Percentiles rank a stretch among this genome's conserved stretches.
These are phyloP conservation scores for Malachius bipustulatus DNA, from an alignment of 2,888 invertebrate genomes.

Conservation along the genomic window DNA sequence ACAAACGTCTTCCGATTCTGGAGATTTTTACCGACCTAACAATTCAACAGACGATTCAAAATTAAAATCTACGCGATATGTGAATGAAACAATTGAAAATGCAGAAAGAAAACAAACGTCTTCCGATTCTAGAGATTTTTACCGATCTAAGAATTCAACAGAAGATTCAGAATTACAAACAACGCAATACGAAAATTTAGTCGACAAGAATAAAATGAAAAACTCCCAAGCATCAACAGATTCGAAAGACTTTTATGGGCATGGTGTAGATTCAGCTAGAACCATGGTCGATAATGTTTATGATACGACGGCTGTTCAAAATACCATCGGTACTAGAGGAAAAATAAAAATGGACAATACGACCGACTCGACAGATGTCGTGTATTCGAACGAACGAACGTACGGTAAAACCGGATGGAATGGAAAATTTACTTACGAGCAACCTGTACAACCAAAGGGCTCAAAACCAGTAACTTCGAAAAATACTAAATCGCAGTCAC, in stretches of 20 bases:
- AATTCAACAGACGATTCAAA: slow-evolving; percentile 5
- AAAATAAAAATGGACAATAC: slow-evolving; percentile 40
- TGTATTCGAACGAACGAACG: slow-evolving; percentile 33
- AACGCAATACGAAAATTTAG: slow-evolving; percentile 22
- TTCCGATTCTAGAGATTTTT: slow-evolving; percentile 14
- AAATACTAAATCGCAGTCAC: neutral
- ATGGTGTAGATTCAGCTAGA: slow-evolving; percentile 26
- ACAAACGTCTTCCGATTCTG: slow-evolving; percentile 9
- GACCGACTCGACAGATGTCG: slow-evolving; percentile 35
- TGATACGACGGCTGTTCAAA: slow-evolving; percentile 32
- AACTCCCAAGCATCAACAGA: slow-evolving; percentile 25
- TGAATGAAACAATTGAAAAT: slow-evolving; percentile 21
- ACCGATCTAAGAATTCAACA: slow-evolving; percentile 8
- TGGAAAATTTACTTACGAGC: slow-evolving; percentile 33
- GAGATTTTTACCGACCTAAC: slow-evolving; percentile 13
- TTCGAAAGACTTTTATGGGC: slow-evolving; percentile 32
- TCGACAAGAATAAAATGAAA: slow-evolving; percentile 25
- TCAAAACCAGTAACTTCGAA: neutral
- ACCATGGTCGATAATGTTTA: slow-evolving; percentile 31
- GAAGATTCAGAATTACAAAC: slow-evolving; percentile 3
- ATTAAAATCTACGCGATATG: slow-evolving; percentile 15
- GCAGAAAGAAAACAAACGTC: slow-evolving; percentile 6
- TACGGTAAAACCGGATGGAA: slow-evolving; percentile 37
- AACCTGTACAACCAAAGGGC: slow-evolving; percentile 15
- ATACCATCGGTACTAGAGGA: slow-evolving; percentile 34